Evolutionary conservation across 2,797 vertebrate genomes (phyloP), one percentile per base, ranked within the genome.

Genomic region (Tapera naevia): DNA sequence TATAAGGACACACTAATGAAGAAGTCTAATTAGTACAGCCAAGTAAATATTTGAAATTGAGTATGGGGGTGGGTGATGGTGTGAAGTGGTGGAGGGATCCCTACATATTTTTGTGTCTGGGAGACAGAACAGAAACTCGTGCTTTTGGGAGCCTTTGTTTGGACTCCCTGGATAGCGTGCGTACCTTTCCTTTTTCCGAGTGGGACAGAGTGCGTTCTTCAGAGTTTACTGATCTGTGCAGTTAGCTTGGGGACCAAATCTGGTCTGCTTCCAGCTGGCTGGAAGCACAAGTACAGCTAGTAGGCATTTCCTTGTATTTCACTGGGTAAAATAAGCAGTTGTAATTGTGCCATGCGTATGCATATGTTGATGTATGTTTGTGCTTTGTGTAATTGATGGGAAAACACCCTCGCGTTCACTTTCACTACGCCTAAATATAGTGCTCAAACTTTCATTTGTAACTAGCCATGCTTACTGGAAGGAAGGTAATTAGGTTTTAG

Each of bases 121-220:
- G n/a, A n/a, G n/a, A n/a, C n/a, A n/a, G n/a, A n/a, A n/a, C n/a
- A n/a, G n/a, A n/a, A n/a, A n/a, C n/a, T 28, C 57, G 25, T 48
- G 61, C 54, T 53, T n/a, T 86, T 16, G 17, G 30, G 18, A 79
- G 13, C 27, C 39, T 88, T 62, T 74, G 6, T 62, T 0, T 0
- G 1, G n/a, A 13, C 41, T n/a, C 19, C 11, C 2, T 3, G n/a
- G 35, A 54, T 8, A 61, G n/a, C 9, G 5, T 9, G 9, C 5
- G 13, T 71, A 22, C 32, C 15, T 79, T 62, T 45, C 60, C 7
- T 53, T 86, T 79, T 66, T n/a, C 22, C 43, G 69, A 33, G 28
- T 35, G 71, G 65, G 27, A 33, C 4, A 2, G 8, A 17, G 27
- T 39, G 41, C 22, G 53, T 32, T 69, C 6, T 46, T 6, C 32